Base-by-base conservation (phyloP, 2,888 invertebrate species). In the Cephonodes hylas region DNA sequence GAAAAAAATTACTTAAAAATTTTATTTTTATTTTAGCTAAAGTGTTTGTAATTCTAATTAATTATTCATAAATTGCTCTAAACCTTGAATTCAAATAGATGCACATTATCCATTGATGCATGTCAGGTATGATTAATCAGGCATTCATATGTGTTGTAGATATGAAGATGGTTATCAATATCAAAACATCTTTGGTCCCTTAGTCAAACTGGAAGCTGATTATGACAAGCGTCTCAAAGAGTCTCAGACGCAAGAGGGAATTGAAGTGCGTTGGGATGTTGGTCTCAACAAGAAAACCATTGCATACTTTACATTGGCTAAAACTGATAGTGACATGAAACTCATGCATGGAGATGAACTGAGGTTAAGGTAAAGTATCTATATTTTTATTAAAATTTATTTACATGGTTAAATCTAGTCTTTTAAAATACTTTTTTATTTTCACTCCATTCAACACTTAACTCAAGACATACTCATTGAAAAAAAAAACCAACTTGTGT, bases 81-180 rank as follows among this genome's bases (percentile, higher is more conserved):
- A 27, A 27, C 27, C 27, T 27, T 15, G n/a, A 27, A 18, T 31
- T 15, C n/a, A 15, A 10, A 20, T 18, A 8, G 10, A 20, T 10
- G 10, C 6, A 31, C 5, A 4, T 6, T 13, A 25, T 48, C 27
- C 25, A n/a, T 31, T 53, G 27, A 53, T 53, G 18, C 27, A 53
- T 31, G 27, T 18, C 8, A 53, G 27, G 31, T 53, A 46, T 53
- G 15, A 53, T 53, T 53, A 53, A 53, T 53, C 31, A 27, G 53
- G 18, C 53, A 53, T 38, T 61, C 8, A 6, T 63, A 56, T 42
- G 15, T 58, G 18, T 58, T 74, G 2, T 69, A 93, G 99, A 70
- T 99, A 99, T 81, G 99, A 99, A 87, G 99, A 99, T 93, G 99
- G 99, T 8, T 99, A 99, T 87, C 99, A 99, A 84, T 99, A 99